Percentiles rank a stretch among this genome's conserved stretches.
phyloP scores from a whole-genome alignment of 2,797 vertebrate species.

The Falco rusticolus region DNA sequence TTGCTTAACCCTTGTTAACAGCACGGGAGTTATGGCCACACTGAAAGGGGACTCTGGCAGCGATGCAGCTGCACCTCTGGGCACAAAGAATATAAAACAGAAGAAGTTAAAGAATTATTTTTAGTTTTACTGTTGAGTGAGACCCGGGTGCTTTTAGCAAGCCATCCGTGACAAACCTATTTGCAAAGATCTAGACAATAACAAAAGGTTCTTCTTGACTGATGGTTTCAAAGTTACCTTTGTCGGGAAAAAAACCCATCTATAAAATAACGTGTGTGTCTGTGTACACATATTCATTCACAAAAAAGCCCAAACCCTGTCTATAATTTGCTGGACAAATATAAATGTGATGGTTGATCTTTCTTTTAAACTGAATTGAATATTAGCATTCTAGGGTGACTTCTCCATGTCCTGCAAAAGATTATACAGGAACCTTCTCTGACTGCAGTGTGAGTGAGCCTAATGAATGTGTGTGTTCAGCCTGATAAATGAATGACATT shows the following conservation, averaged over 20 bases:
- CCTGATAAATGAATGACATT: background rate
- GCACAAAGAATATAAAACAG: background rate
- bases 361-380: slow-evolving; percentile 15
- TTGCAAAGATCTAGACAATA: fast-evolving
- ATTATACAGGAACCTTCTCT: background rate
- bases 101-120: background rate
- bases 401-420: slow-evolving; percentile 2
- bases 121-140: background rate
- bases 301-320: background rate
- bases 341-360: background rate
- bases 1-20: background rate
- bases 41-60: background rate
- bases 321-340: background rate
- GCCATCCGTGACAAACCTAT: background rate
- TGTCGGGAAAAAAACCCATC: background rate
- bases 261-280: fast-evolving
- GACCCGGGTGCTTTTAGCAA: background rate
- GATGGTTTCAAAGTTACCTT: background rate
- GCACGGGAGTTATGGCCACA: fast-evolving
- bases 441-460: background rate
- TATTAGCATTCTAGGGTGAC: slow-evolving; percentile 21
- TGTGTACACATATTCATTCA: background rate
- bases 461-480: background rate
- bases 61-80: background rate
- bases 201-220: background rate